Evolutionary conservation across 2,888 invertebrate species (phyloP).

Genomic region (Trichopria drosophilae): DNA sequence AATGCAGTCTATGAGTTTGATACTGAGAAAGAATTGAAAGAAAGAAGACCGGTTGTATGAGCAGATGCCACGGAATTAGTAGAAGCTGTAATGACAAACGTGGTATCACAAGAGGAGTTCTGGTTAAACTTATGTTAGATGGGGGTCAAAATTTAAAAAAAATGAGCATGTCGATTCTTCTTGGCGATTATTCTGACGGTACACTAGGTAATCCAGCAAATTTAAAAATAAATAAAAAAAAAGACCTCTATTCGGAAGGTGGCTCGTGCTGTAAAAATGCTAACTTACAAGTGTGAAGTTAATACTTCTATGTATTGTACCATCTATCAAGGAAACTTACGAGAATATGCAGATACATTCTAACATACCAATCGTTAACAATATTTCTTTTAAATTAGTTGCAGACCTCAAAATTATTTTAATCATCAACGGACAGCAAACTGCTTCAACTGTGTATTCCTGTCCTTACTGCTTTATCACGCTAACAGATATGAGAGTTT

Average conservation of each 20-base stretch:
- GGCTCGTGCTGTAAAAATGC: constrained; percentile 3
- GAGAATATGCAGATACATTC: too few species aligned
- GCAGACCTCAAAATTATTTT: background rate
- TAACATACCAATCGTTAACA: too few species aligned
- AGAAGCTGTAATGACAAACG: constrained; percentile 8
- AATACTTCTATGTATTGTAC: constrained; percentile 3
- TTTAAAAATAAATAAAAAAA: background rate
- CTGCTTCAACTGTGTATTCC: background rate
- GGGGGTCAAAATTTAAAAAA: background rate
- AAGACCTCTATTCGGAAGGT: constrained; percentile 6
- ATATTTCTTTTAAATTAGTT: background rate
- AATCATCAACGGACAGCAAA: constrained; percentile 2
- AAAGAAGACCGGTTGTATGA: constrained; percentile 6
- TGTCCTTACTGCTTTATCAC: background rate
- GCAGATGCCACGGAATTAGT: too few species aligned
- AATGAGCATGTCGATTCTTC: constrained; percentile 1
- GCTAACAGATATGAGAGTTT: background rate
- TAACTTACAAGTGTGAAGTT: constrained; percentile 3
- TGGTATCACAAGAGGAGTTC: background rate
- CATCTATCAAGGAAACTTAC: background rate
- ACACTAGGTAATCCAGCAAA: background rate
- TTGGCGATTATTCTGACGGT: background rate
- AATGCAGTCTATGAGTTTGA: background rate
- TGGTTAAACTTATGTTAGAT: constrained; percentile 1
- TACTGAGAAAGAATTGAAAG: constrained; percentile 1